A percentile compares a stretch with the other conserved stretches of the same genome.
These are phyloP conservation scores for Argya squamiceps DNA, from an alignment of 2,797 vertebrate species.

Conservation along the genomic window DNA sequence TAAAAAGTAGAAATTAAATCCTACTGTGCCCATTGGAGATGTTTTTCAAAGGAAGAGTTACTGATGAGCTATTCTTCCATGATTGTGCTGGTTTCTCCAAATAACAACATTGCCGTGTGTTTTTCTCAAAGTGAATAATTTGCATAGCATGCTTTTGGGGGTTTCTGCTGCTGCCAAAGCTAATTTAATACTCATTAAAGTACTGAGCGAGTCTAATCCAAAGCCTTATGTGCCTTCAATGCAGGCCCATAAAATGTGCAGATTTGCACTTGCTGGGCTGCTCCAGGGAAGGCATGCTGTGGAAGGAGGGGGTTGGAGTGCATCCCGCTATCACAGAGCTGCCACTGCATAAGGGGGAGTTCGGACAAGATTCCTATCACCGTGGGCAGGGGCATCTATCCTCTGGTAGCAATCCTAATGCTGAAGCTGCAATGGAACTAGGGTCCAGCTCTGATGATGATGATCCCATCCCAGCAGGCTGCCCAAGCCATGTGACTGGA, in stretches of 20 bases:
- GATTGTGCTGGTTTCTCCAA: not conserved
- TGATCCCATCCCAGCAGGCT: not conserved
- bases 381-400: not conserved
- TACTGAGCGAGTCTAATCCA: slow-evolving; percentile 22
- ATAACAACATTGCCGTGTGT: not conserved
- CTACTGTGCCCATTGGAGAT: not conserved
- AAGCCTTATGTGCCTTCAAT: not conserved
- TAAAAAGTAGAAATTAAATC: slow-evolving; percentile 47
- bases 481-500: accelerated
- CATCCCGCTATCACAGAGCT: not conserved
- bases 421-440: accelerated
- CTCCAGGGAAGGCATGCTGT: not conserved
- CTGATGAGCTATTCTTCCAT: slow-evolving; percentile 14
- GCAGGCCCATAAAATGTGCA: not conserved
- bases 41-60: slow-evolving; percentile 7
- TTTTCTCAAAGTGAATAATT: slow-evolving; percentile 32
- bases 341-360: not conserved
- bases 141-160: slow-evolving; percentile 23
- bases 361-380: not conserved
- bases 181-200: slow-evolving; percentile 33
- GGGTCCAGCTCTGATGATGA: not conserved
- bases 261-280: not conserved
- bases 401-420: not conserved
- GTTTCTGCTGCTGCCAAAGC: not conserved
- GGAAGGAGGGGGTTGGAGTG: not conserved